A percentile compares a stretch with the other conserved stretches of the same genome.
Evolutionary conservation across 2,797 vertebrate genomes (phyloP).

Genomic region (Rhynchotus rufescens): DNA sequence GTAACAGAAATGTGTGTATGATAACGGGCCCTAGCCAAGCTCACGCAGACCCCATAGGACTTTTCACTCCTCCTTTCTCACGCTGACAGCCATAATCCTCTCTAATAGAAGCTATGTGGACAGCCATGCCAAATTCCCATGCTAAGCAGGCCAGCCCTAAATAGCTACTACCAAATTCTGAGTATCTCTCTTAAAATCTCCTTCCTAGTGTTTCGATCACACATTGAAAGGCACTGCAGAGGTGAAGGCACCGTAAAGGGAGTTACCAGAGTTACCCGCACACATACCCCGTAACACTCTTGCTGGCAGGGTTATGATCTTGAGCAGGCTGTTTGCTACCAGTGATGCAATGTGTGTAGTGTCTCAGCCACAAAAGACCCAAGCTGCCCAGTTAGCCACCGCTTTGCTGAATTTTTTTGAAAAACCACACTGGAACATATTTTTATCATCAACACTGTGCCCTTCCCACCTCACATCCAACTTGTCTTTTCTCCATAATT

Average conservation of each 20-base stretch:
- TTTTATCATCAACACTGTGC: not conserved
- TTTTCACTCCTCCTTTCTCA: not conserved
- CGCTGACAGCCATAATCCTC: fast-evolving
- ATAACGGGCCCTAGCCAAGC: not conserved
- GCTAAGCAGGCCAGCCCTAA: not conserved
- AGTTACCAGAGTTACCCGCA: not conserved
- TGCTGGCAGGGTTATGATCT: not conserved
- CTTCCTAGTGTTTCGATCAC: fast-evolving
- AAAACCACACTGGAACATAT: fast-evolving
- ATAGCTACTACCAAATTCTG: fast-evolving
- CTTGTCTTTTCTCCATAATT: not conserved
- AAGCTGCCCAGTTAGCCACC: not conserved
- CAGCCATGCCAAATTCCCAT: not conserved
- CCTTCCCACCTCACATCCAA: not conserved
- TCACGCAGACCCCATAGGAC: fast-evolving
- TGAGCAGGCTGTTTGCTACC: not conserved
- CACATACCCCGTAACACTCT: fast-evolving
- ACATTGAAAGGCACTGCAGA: fast-evolving
- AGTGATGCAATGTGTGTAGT: fast-evolving
- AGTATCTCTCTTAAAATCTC: not conserved
- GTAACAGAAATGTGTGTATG: fast-evolving
- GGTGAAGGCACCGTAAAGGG: fast-evolving
- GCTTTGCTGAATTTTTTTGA: not conserved
- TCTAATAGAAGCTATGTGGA: fast-evolving
- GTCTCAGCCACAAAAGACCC: fast-evolving